Percentiles rank a stretch among this genome's conserved stretches.
Evolutionary conservation across 1,140 invertebrate genomes (phyloP).

Genomic region (Brachionus rubens): DNA sequence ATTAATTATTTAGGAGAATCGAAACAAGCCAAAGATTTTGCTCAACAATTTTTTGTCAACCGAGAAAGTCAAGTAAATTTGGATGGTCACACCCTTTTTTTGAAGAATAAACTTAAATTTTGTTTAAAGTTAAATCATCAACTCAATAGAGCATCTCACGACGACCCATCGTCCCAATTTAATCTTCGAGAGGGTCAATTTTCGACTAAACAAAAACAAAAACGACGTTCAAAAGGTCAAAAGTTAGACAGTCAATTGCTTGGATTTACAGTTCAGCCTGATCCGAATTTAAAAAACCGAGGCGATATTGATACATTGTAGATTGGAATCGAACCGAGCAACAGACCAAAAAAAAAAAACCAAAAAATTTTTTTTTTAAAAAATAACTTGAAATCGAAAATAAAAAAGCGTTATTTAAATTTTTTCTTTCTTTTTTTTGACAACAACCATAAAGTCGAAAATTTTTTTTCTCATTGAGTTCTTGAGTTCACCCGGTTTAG

Average conservation of each 20-base stretch:
- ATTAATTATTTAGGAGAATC: slow-evolving; percentile 40
- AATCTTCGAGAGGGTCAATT: slow-evolving; percentile 5
- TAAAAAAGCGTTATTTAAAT: no score
- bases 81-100: no score
- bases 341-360: no score
- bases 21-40: slow-evolving; percentile 43
- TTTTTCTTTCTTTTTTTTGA: no score
- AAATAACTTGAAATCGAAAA: no score
- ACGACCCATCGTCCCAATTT: slow-evolving; percentile 25
- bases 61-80: slow-evolving; percentile 27
- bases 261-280: slow-evolving; percentile 42
- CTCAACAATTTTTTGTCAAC: slow-evolving; percentile 44
- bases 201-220: slow-evolving; percentile 45
- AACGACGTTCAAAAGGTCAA: slow-evolving; percentile 45
- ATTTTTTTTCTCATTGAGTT: no score
- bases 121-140: slow-evolving; percentile 1
- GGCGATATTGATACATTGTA: slow-evolving; percentile 46
- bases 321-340: not conserved
- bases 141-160: not conserved
- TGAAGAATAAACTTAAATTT: not conserved
- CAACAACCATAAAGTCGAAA: no score
- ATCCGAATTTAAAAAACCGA: slow-evolving; percentile 45
- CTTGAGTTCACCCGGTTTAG: no score
- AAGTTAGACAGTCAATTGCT: slow-evolving; percentile 37
- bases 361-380: no score